Evolutionary conservation across 2,113 vertebrate species (phyloP).

Genomic region (Lophura nycthemera): DNA sequence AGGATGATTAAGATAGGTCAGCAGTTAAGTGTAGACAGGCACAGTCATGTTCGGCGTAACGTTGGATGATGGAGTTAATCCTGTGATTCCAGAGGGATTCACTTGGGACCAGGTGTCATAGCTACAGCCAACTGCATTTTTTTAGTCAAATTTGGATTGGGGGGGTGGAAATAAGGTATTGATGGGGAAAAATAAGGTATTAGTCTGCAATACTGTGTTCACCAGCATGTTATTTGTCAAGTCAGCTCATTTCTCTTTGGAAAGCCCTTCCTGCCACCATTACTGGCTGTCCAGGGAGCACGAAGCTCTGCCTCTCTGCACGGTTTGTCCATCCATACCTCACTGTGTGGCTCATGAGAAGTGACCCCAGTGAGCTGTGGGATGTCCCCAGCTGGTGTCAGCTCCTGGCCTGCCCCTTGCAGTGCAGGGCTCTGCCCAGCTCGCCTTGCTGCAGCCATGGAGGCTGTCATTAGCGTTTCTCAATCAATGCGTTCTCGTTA

Average conservation of each 20-base stretch:
- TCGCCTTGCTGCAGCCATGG: fast-evolving
- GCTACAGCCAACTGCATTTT: neutral
- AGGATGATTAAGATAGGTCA: slow-evolving; percentile 60
- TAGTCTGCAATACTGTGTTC: neutral
- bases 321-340: fast-evolving
- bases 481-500: slow-evolving; percentile 45
- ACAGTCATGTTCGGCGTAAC: neutral
- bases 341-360: fast-evolving
- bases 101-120: neutral
- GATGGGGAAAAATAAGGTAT: neutral
- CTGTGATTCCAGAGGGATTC: neutral
- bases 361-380: neutral
- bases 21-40: slow-evolving; percentile 56
- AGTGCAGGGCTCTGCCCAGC: neutral
- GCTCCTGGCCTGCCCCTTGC: neutral
- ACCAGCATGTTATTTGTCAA: neutral
- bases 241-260: neutral
- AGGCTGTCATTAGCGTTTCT: slow-evolving; percentile 27
- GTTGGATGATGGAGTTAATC: neutral
- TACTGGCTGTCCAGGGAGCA: neutral
- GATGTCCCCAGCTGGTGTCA: neutral
- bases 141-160: neutral
- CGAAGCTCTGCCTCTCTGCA: neutral
- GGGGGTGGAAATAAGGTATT: neutral
- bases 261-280: neutral